Conservation (phyloP, 2,888 invertebrate species). For the Heliconius charithonia region DNA sequence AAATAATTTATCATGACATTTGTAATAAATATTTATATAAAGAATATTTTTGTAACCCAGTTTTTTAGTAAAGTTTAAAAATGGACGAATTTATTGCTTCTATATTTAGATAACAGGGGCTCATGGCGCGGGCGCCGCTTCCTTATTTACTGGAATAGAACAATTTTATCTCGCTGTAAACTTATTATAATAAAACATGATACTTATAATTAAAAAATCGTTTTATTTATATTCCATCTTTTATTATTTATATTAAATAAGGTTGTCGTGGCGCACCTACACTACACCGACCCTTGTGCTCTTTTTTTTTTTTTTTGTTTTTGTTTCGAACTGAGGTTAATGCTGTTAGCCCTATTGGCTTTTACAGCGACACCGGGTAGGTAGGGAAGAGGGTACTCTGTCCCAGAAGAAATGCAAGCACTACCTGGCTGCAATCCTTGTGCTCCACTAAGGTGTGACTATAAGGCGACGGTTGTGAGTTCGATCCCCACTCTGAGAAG, state of each 20-base stretch:
- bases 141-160: slow-evolving; percentile 85
- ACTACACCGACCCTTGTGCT: no score
- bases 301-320: no score
- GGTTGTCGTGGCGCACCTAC: no score
- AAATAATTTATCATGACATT: background rate
- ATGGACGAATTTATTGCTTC: slow-evolving; percentile 29
- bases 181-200: slow-evolving; percentile 81
- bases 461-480: no score
- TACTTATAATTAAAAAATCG: slow-evolving; percentile 56
- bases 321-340: no score
- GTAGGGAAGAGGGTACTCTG: no score
- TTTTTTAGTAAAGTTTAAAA: slow-evolving; percentile 12
- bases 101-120: slow-evolving; percentile 50
- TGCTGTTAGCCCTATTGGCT: no score
- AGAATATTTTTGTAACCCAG: background rate
- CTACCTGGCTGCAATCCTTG: no score
- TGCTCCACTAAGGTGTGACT: no score
- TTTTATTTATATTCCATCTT: slow-evolving; percentile 59
- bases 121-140: slow-evolving; percentile 75
- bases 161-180: slow-evolving; percentile 83
- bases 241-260: background rate
- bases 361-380: no score
- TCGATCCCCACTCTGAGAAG: no score
- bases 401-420: no score
- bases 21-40: background rate